A percentile compares a stretch with the other conserved stretches of the same genome.
Evolutionary conservation across 1,140 invertebrate genomes (phyloP).

Genomic region (Kradibia gibbosae): DNA sequence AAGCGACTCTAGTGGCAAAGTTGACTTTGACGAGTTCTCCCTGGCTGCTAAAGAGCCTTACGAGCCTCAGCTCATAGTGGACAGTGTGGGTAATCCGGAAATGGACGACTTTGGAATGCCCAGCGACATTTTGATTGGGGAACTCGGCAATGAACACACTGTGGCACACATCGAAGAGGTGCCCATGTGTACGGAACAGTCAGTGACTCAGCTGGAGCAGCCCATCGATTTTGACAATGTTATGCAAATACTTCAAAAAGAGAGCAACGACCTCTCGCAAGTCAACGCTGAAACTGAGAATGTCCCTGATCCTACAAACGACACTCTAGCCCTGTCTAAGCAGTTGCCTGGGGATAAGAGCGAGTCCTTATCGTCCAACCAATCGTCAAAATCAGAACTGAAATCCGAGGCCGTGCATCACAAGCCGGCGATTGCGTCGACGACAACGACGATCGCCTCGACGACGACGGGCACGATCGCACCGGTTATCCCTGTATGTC

Average conservation of each 20-base stretch:
- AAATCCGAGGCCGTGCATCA: background rate
- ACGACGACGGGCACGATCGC: background rate
- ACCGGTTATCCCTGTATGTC: constrained; percentile 30
- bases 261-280: background rate
- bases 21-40: constrained; percentile 47
- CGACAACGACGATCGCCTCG: background rate
- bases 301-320: constrained; percentile 24
- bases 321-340: background rate
- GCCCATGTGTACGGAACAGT: constrained; percentile 14
- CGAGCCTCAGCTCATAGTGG: constrained; percentile 24
- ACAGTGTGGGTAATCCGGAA: constrained; percentile 45
- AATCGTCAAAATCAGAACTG: background rate
- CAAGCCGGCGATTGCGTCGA: background rate
- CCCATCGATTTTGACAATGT: constrained; percentile 44
- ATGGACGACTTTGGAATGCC: constrained; percentile 38
- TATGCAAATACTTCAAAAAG: constrained; percentile 35
- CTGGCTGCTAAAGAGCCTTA: constrained; percentile 19
- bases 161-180: constrained; percentile 31
- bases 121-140: background rate
- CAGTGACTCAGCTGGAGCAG: constrained; percentile 16
- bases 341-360: background rate
- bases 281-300: background rate
- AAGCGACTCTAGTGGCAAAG: constrained; percentile 51
- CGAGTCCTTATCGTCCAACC: background rate
- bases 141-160: constrained; percentile 19